These are phyloP conservation scores for Polylopha cassiicola DNA, from an alignment of 2,888 invertebrate species.

Conservation along the genomic window DNA sequence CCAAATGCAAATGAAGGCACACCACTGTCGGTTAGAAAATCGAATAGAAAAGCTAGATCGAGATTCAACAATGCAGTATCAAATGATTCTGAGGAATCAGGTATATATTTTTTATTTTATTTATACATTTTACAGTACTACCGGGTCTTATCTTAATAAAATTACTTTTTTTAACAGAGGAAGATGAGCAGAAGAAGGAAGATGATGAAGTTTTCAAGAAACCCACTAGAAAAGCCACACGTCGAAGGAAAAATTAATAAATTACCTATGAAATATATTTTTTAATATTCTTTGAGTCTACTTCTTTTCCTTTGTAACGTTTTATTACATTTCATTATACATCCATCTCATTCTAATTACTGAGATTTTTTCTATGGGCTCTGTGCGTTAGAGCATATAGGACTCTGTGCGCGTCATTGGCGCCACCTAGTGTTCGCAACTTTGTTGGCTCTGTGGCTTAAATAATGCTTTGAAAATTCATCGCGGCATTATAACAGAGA, in stretches of 20 bases:
- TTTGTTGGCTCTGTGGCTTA: too few relatives aligned
- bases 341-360: too few relatives aligned
- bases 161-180: conserved; percentile 43
- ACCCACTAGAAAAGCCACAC: conserved; percentile 56
- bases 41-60: conserved; percentile 46
- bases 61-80: conserved; percentile 39
- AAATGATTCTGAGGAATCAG: conserved; percentile 61
- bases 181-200: conserved; percentile 56
- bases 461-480: too few relatives aligned
- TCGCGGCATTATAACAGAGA: too few relatives aligned
- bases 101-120: conserved; percentile 32
- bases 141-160: not conserved
- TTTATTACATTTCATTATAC: too few relatives aligned
- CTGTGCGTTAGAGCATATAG: too few relatives aligned
- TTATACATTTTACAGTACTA: not conserved
- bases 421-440: too few relatives aligned
- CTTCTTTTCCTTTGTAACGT: too few relatives aligned
- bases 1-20: conserved; percentile 45
- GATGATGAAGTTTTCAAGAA: conserved; percentile 68
- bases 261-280: conserved; percentile 8
- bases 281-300: too few relatives aligned
- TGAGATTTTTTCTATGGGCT: too few relatives aligned
- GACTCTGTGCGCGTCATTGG: too few relatives aligned
- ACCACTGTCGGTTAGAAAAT: conserved; percentile 57
- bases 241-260: conserved; percentile 43